phyloP scores from a whole-genome alignment of 2,888 invertebrate species.

The Nephrotoma appendiculata region DNA sequence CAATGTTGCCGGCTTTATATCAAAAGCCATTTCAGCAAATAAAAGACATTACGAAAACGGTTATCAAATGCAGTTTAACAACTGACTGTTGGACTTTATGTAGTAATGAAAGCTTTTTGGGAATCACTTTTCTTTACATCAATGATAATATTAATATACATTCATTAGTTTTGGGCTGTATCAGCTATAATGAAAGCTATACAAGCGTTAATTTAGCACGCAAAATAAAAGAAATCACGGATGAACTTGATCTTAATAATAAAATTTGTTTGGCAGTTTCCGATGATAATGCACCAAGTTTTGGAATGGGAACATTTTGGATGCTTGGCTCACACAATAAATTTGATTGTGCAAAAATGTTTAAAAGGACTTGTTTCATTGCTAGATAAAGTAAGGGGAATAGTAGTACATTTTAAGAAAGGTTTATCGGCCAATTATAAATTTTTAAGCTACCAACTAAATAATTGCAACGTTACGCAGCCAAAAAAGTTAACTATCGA shows the following conservation, averaged over 20 bases:
- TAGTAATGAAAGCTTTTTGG: slow-evolving; percentile 18
- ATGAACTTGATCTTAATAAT: slow-evolving; percentile 16
- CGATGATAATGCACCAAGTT: slow-evolving; percentile 11
- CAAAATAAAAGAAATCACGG: slow-evolving; percentile 14
- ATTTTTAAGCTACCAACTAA: slow-evolving; percentile 19
- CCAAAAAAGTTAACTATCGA: background rate
- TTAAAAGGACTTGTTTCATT: slow-evolving; percentile 7
- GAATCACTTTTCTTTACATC: slow-evolving; percentile 17
- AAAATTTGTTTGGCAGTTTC: slow-evolving; percentile 18
- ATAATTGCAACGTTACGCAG: background rate
- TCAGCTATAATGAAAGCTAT: slow-evolving; percentile 13
- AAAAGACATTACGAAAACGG: slow-evolving; percentile 11
- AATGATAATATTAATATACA: slow-evolving; percentile 16
- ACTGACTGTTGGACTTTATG: slow-evolving; percentile 22
- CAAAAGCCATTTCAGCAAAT: slow-evolving; percentile 9
- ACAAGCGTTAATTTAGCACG: slow-evolving; percentile 17
- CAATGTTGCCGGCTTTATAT: background rate
- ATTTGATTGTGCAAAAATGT: slow-evolving; percentile 12
- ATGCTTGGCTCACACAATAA: slow-evolving; percentile 14
- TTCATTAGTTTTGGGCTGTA: slow-evolving; percentile 16
- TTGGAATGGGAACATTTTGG: slow-evolving; percentile 14
- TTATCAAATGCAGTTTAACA: too few species aligned
- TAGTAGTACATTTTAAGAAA: slow-evolving; percentile 16
- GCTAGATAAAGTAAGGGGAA: slow-evolving; percentile 8
- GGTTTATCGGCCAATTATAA: slow-evolving; percentile 15